phyloP scores from a whole-genome alignment of 2,888 invertebrate genomes.

The Diplazon laetatorius region DNA sequence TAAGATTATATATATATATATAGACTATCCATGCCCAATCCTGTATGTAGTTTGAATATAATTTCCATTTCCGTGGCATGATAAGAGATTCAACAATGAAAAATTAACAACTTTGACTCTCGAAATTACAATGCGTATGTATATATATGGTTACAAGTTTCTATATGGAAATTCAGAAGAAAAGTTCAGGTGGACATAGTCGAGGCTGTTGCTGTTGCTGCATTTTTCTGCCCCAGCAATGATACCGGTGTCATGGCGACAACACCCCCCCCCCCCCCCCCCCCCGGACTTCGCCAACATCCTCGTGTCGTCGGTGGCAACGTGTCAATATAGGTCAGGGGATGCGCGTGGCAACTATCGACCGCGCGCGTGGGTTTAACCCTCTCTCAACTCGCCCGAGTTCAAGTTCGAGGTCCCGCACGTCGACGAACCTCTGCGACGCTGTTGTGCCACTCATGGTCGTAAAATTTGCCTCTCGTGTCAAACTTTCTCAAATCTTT shows the following conservation, averaged over 20 bases:
- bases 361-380: conserved; percentile 67
- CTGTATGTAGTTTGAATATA: no score
- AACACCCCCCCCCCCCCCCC: background rate
- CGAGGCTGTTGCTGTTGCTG: conserved; percentile 4
- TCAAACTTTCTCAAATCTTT: conserved; percentile 22
- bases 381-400: conserved; percentile 66
- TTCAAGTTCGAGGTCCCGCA: conserved; percentile 78
- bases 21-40: no score
- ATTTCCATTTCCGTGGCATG: no score
- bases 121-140: no score
- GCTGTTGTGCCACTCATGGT: background rate
- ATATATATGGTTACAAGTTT: no score
- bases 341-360: conserved; percentile 78
- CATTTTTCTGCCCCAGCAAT: conserved; percentile 16
- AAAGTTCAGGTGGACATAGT: background rate
- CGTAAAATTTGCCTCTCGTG: conserved; percentile 57
- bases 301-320: conserved; percentile 34
- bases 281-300: conserved; percentile 19
- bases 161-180: conserved; percentile 3
- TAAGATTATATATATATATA: no score
- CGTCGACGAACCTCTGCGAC: conserved; percentile 39
- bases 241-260: conserved; percentile 19
- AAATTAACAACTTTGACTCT: no score
- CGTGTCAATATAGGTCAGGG: conserved; percentile 76
- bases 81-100: no score